A percentile compares a stretch with the other conserved stretches of the same genome.
These are phyloP conservation scores for Perca flavescens DNA, from an alignment of 2,113 vertebrate genomes.

Conservation along the genomic window DNA sequence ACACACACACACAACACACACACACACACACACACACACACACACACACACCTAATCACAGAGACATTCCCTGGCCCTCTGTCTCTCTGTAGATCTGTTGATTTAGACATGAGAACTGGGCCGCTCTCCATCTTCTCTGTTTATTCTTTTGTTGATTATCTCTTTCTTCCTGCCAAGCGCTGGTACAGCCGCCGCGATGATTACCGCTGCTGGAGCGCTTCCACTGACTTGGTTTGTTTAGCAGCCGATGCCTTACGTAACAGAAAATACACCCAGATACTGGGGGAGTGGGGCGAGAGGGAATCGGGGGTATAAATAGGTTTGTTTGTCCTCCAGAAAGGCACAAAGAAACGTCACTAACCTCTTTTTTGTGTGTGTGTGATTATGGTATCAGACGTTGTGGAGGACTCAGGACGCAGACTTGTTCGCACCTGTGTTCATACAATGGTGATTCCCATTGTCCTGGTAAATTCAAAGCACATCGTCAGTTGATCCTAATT, in stretches of 20 bases:
- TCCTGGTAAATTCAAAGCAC: no score
- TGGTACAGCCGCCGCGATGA: not conserved
- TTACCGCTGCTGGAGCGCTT: conserved; percentile 25
- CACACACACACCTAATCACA: not conserved
- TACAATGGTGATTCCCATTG: no score
- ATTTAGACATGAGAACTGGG: conserved; percentile 24
- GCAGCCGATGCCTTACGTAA: conserved; percentile 42
- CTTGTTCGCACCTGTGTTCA: no score
- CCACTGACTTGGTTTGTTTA: conserved; percentile 19
- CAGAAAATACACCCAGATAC: conserved; percentile 21
- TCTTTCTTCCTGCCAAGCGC: conserved; percentile 26
- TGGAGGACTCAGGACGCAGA: no score
- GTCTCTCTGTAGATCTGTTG: conserved; percentile 13
- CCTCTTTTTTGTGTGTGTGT: conserved; percentile 1
- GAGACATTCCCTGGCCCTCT: not conserved
- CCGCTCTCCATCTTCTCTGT: conserved; percentile 27
- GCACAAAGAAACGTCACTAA: not conserved
- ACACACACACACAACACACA: not conserved
- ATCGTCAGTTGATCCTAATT: no score
- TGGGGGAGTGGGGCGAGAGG: conserved; percentile 10
- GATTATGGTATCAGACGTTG: not conserved
- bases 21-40: conserved; percentile 8
- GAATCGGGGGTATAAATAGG: conserved; percentile 28
- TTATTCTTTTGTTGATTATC: conserved; percentile 38
- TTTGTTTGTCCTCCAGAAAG: conserved; percentile 37